phyloP scores from a whole-genome alignment of 2,888 invertebrate species.

The Leucoma salicis region DNA sequence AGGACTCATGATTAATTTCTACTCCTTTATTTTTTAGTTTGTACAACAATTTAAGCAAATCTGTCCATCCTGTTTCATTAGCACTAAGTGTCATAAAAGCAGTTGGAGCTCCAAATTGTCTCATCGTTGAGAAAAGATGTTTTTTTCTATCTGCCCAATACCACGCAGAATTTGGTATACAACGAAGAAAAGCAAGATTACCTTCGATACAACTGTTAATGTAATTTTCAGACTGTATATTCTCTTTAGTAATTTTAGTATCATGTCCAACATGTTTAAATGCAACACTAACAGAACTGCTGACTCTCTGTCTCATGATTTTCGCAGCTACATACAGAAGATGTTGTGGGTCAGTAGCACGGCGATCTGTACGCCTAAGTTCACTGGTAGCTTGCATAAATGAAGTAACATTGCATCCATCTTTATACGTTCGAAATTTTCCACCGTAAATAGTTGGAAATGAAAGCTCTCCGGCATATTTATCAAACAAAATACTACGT shows the following conservation, averaged over 20 bases:
- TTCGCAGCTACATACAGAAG: neutral
- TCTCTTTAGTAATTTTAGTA: neutral
- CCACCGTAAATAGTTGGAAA: conserved; percentile 46
- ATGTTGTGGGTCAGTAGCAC: neutral
- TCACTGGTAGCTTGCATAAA: neutral
- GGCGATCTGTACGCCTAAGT: neutral
- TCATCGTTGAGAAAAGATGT: conserved; percentile 56
- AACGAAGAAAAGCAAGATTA: conserved; percentile 46
- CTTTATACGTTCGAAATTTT: conserved; percentile 37
- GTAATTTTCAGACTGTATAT: neutral
- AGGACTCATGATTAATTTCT: neutral
- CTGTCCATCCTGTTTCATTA: conserved; percentile 49
- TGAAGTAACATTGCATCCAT: conserved; percentile 16
- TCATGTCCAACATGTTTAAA: neutral
- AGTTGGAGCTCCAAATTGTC: conserved; percentile 52
- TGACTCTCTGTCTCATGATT: neutral
- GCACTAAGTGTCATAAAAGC: conserved; percentile 54
- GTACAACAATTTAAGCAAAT: neutral
- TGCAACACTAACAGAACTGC: neutral
- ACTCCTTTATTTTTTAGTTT: neutral
- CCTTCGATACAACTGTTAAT: neutral
- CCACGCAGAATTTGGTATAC: conserved; percentile 50
- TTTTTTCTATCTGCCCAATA: conserved; percentile 51
- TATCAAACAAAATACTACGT: conserved; percentile 24
- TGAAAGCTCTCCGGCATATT: conserved; percentile 50